These are phyloP conservation scores for Oncorhynchus kisutch DNA, from an alignment of 2,113 vertebrate genomes.

Conservation along the genomic window DNA sequence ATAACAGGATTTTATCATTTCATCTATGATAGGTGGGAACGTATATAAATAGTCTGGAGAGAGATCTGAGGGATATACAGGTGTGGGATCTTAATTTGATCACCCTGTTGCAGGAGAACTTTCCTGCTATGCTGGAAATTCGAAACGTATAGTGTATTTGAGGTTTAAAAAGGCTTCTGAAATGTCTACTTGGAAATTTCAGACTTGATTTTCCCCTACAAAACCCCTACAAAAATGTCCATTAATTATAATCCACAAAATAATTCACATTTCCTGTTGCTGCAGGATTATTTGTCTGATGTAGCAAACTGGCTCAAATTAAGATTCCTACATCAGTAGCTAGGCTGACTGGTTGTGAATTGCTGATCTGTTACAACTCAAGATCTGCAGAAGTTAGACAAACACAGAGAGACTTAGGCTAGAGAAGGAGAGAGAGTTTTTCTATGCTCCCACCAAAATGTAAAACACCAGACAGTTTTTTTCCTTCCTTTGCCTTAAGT, in stretches of 20 bases:
- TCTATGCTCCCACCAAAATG: neutral
- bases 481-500: neutral
- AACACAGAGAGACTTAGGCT: neutral
- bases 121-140: too few species aligned
- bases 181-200: too few species aligned
- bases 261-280: too few species aligned
- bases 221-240: too few species aligned
- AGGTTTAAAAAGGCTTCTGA: too few species aligned
- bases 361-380: slow-evolving; percentile 3
- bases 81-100: too few species aligned
- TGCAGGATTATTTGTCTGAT: too few species aligned
- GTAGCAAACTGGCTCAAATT: too few species aligned
- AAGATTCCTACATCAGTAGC: neutral
- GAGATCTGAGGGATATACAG: neutral
- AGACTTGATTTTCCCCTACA: too few species aligned
- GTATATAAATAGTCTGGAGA: neutral
- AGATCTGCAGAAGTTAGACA: neutral
- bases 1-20: slow-evolving; percentile 4
- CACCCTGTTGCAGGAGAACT: too few species aligned
- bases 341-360: neutral
- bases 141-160: too few species aligned
- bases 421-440: neutral
- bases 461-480: neutral
- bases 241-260: too few species aligned
- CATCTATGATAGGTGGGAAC: neutral